phyloP scores from a whole-genome alignment of 2,888 invertebrate species.

The Mesorhabditis belari region DNA sequence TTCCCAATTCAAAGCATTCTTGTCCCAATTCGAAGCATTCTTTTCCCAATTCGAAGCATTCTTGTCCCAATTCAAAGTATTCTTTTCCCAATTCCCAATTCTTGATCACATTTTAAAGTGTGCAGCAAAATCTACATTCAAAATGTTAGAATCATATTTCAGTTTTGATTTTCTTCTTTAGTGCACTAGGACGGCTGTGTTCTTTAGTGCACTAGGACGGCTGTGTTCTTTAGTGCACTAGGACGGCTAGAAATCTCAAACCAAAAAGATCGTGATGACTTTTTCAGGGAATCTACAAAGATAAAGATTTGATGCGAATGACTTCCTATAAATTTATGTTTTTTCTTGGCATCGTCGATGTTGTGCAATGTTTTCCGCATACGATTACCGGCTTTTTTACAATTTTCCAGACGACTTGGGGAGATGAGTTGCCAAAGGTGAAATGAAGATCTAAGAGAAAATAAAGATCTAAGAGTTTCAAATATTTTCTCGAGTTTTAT shows the following conservation, averaged over 20 bases:
- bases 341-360: conserved; percentile 32
- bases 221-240: too few species aligned
- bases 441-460: too few species aligned
- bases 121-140: neutral
- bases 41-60: too few species aligned
- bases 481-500: too few species aligned
- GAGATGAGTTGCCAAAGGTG: conserved; percentile 31
- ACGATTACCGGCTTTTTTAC: conserved; percentile 40
- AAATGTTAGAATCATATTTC: too few species aligned
- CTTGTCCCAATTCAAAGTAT: too few species aligned
- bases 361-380: conserved; percentile 36
- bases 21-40: too few species aligned
- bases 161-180: too few species aligned
- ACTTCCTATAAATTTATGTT: conserved; percentile 44
- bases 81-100: neutral
- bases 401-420: conserved; percentile 23
- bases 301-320: conserved; percentile 31
- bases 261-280: neutral
- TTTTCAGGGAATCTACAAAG: conserved; percentile 32
- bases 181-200: too few species aligned
- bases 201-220: too few species aligned
- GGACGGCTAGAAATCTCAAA: neutral
- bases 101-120: neutral
- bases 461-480: too few species aligned
- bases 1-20: too few species aligned